phyloP scores from a whole-genome alignment of 2,113 vertebrate species.

The Acrocephalus arundinaceus region DNA sequence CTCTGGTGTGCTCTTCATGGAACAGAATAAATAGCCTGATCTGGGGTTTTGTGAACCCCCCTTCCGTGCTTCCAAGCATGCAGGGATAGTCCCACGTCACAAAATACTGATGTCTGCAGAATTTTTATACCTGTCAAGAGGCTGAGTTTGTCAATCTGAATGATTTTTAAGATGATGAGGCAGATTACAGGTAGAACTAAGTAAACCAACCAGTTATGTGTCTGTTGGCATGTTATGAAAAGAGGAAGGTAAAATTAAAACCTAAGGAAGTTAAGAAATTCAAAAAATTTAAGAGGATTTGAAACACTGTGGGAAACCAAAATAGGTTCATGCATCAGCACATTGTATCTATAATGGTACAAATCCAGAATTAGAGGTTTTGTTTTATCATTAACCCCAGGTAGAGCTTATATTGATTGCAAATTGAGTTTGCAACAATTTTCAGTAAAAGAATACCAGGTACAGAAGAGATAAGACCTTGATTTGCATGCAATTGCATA shows the following conservation, averaged over 20 bases:
- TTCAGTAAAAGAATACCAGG: neutral
- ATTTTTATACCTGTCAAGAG: neutral
- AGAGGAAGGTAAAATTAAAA: neutral
- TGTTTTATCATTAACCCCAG: neutral
- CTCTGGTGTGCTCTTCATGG: neutral
- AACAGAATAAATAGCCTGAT: neutral
- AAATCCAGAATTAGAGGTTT: neutral
- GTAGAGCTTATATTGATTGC: neutral
- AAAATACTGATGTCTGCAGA: neutral
- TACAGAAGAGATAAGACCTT: neutral
- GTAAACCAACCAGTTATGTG: neutral
- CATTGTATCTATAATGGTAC: neutral
- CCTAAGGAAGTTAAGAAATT: neutral
- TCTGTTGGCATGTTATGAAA: neutral
- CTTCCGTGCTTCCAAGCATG: neutral
- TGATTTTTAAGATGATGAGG: neutral
- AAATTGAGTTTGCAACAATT: neutral
- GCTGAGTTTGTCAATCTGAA: neutral
- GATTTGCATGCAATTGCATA: neutral
- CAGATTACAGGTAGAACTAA: neutral
- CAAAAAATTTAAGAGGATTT: neutral
- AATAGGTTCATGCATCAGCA: neutral
- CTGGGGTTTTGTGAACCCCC: neutral
- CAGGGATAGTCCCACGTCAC: neutral
- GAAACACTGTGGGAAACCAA: neutral